A percentile compares a stretch with the other conserved stretches of the same genome.
These are phyloP conservation scores for Nycticryphes semicollaris DNA, from an alignment of 2,113 vertebrate genomes.

Conservation along the genomic window DNA sequence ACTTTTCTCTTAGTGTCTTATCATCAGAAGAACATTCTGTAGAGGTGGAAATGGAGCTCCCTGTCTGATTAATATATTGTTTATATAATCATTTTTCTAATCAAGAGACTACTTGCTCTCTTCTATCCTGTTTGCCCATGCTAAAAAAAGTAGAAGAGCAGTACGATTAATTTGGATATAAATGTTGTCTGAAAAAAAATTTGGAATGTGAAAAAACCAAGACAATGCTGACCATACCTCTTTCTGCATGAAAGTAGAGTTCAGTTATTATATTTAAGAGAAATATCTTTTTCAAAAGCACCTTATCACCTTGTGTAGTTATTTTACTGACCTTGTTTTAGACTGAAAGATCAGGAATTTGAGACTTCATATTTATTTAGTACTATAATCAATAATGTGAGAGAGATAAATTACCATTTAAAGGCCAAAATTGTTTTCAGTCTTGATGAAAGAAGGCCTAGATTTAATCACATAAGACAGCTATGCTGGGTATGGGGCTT, in stretches of 20 bases:
- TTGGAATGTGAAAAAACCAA: not conserved
- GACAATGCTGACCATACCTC: not conserved
- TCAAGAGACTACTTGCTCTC: not conserved
- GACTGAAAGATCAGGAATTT: not conserved
- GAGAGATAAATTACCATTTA: not conserved
- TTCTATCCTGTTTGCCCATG: not conserved
- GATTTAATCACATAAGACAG: not conserved
- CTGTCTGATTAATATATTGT: not conserved
- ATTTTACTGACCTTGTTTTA: not conserved
- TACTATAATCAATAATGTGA: not conserved
- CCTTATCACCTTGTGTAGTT: not conserved
- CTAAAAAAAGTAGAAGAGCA: not conserved
- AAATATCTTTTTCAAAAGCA: not conserved
- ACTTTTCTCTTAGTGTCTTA: not conserved
- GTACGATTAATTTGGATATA: not conserved
- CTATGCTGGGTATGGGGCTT: rapidly evolving
- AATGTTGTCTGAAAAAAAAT: not conserved
- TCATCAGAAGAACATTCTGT: not conserved
- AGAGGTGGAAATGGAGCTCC: not conserved
- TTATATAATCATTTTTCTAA: not conserved
- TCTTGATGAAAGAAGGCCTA: not conserved
- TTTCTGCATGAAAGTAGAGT: not conserved
- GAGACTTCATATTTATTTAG: not conserved
- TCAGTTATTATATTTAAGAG: not conserved
- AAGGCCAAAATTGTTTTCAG: not conserved